A percentile compares a stretch with the other conserved stretches of the same genome.
Conservation (phyloP, 2,113 vertebrate genomes). For the Chelonoidis abingdonii region DNA sequence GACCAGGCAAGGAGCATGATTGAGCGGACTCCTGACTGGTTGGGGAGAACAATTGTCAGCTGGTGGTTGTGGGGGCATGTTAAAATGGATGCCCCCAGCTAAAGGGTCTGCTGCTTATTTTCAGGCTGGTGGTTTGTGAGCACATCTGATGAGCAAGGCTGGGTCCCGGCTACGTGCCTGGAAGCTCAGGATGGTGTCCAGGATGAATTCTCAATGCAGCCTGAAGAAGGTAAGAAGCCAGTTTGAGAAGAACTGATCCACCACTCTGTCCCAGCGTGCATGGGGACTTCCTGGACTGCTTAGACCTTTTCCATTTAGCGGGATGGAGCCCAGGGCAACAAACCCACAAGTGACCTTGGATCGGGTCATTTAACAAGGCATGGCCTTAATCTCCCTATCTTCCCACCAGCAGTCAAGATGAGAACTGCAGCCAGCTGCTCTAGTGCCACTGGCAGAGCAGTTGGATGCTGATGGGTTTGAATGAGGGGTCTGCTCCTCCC, state of each 20-base stretch:
- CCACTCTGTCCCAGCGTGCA: background rate
- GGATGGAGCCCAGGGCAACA: background rate
- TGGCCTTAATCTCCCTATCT: background rate
- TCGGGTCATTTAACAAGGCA: background rate
- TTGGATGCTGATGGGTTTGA: background rate
- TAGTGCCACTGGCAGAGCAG: background rate
- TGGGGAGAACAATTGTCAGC: background rate
- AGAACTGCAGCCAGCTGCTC: background rate
- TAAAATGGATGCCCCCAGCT: background rate
- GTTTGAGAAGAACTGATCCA: background rate
- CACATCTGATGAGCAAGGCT: conserved; percentile 94
- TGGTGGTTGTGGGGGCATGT: background rate
- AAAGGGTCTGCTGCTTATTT: background rate
- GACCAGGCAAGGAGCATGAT: background rate
- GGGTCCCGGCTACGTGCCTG: conserved; percentile 97
- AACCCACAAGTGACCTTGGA: background rate
- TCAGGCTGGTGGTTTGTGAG: conserved; percentile 99
- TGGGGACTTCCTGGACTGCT: background rate
- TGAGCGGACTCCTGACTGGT: background rate
- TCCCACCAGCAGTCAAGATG: background rate
- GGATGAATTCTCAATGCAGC: conserved; percentile 91
- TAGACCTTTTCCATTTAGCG: background rate
- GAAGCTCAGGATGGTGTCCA: conserved; percentile 94
- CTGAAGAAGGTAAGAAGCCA: conserved; percentile 89
- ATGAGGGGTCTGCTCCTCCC: background rate